Evolutionary conservation across 2,888 invertebrate genomes (phyloP).

Genomic region (Camponotus fellah): DNA sequence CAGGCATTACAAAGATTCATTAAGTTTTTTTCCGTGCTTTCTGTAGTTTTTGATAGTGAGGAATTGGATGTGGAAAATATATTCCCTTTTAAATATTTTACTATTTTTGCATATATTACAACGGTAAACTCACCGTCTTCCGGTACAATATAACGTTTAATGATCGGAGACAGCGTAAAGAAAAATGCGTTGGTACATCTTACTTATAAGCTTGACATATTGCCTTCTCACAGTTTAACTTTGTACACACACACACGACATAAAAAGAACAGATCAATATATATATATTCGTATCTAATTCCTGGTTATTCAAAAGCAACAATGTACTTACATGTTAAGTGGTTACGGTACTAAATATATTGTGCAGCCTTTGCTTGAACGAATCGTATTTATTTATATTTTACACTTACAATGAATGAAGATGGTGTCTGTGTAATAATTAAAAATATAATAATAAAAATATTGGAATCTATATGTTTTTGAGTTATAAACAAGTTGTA

Average conservation of each 20-base stretch:
- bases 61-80: slow-evolving; percentile 71
- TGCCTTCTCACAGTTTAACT: slow-evolving; percentile 61
- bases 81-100: slow-evolving; percentile 72
- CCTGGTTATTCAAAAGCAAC: slow-evolving; percentile 72
- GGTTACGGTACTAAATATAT: slow-evolving; percentile 65
- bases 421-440: background rate
- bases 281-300: slow-evolving; percentile 68
- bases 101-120: slow-evolving; percentile 81
- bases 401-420: slow-evolving; percentile 29
- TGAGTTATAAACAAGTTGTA: slow-evolving; percentile 42
- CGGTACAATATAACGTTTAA: slow-evolving; percentile 79
- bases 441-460: background rate
- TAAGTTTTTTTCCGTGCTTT: background rate
- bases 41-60: slow-evolving; percentile 59
- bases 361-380: slow-evolving; percentile 64
- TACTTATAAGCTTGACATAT: slow-evolving; percentile 68
- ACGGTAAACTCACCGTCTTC: slow-evolving; percentile 82
- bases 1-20: background rate
- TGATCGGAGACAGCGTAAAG: slow-evolving; percentile 61
- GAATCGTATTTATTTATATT: slow-evolving; percentile 39
- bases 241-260: slow-evolving; percentile 57
- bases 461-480: background rate
- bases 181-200: slow-evolving; percentile 60
- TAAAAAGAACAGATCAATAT: slow-evolving; percentile 63
- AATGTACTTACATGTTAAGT: slow-evolving; percentile 71